phyloP scores from a whole-genome alignment of 2,113 vertebrate species.

The Semnornis frantzii region DNA sequence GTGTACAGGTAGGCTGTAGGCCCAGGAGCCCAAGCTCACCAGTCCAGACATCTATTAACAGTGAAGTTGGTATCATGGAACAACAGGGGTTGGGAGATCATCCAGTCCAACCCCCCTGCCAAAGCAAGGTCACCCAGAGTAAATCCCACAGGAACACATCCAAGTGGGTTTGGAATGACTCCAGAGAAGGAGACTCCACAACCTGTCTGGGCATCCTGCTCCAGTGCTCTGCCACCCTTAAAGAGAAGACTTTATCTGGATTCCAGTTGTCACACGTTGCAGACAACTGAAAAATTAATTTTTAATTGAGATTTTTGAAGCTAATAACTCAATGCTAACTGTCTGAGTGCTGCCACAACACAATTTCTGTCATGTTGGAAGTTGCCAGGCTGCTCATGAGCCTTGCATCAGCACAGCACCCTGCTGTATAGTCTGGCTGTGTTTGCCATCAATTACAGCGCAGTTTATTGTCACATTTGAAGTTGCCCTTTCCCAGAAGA shows the following conservation, averaged over 20 bases:
- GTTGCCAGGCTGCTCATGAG: background rate
- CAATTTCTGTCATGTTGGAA: background rate
- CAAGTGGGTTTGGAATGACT: too few species aligned
- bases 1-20: background rate
- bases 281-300: background rate
- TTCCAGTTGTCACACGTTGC: background rate
- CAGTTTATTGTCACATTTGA: background rate
- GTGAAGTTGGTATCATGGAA: background rate
- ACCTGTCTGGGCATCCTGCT: too few species aligned
- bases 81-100: too few species aligned
- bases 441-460: background rate
- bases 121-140: too few species aligned
- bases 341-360: background rate
- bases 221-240: too few species aligned
- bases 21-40: background rate
- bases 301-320: background rate
- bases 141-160: too few species aligned
- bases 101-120: too few species aligned
- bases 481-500: background rate
- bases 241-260: background rate
- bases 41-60: background rate
- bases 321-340: background rate
- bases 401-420: background rate
- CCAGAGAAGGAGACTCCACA: too few species aligned
- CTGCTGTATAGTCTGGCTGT: background rate